Percentiles rank a stretch among this genome's conserved stretches.
phyloP scores from a whole-genome alignment of 2,113 vertebrate species.

The Elanoides forficatus region DNA sequence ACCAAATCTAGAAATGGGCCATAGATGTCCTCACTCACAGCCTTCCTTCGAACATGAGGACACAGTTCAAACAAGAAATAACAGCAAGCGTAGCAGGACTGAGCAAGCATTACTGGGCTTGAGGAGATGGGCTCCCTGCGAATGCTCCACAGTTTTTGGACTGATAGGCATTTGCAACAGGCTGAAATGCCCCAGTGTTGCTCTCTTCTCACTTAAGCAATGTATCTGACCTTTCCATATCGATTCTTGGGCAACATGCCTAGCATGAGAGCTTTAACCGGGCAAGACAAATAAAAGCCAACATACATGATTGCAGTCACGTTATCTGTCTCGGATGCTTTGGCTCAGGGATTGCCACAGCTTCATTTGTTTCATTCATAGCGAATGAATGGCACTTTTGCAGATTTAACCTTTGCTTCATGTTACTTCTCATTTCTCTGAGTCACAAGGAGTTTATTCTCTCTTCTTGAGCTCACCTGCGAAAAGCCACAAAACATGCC shows the following conservation, averaged over 20 bases:
- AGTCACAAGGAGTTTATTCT: not conserved
- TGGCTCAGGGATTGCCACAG: not conserved
- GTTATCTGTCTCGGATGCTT: not conserved
- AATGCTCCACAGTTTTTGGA: not conserved
- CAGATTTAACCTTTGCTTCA: slow-evolving; percentile 22
- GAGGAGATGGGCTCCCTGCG: not conserved
- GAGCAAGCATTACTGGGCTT: not conserved
- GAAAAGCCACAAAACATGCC: not conserved
- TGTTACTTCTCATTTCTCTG: slow-evolving; percentile 9
- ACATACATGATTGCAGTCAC: not conserved
- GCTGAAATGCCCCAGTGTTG: not conserved
- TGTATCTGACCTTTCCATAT: not conserved
- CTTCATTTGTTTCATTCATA: not conserved
- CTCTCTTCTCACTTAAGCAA: not conserved
- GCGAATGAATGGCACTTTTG: not conserved
- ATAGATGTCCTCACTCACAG: not conserved
- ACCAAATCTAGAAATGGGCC: not conserved
- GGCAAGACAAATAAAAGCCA: not conserved
- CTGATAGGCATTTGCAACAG: not conserved
- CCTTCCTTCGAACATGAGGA: not conserved
- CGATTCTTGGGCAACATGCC: not conserved
- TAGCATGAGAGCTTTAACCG: not conserved
- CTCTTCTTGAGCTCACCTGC: not conserved
- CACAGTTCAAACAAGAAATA: not conserved
- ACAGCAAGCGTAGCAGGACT: not conserved